Percentiles rank a stretch among this genome's conserved stretches.
These are phyloP conservation scores for Chirona hameri DNA, from an alignment of 2,888 invertebrate species.

Conservation along the genomic window DNA sequence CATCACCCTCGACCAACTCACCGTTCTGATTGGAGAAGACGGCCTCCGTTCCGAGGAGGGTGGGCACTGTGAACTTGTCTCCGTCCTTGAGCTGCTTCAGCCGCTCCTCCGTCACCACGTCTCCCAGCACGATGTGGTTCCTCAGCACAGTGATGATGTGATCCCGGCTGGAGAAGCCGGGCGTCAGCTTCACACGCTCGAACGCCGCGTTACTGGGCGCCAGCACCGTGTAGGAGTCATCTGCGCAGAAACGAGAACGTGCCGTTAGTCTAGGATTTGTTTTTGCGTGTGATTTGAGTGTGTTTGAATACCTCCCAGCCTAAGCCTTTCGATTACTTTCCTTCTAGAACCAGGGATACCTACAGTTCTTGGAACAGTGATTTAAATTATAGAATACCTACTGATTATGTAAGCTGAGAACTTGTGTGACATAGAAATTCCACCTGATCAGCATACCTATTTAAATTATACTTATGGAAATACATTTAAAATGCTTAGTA, in stretches of 20 bases:
- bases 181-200: conserved; percentile 2
- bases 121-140: conserved; percentile 22
- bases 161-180: background rate
- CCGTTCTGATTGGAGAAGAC: background rate
- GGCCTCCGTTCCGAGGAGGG: background rate
- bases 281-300: too few relatives aligned
- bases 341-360: too few relatives aligned
- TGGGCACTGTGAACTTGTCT: background rate
- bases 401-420: too few relatives aligned
- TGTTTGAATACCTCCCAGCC: too few relatives aligned
- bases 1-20: background rate
- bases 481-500: too few relatives aligned
- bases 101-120: background rate
- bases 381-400: too few relatives aligned
- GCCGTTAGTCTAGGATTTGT: too few relatives aligned
- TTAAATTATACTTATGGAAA: too few relatives aligned
- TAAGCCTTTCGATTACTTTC: too few relatives aligned
- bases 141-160: background rate
- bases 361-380: too few relatives aligned
- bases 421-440: too few relatives aligned
- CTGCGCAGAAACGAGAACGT: background rate
- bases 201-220: background rate
- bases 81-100: conserved; percentile 3
- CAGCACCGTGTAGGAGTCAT: background rate
- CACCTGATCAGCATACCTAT: too few relatives aligned